phyloP scores from a whole-genome alignment of 37 sponge, comb jelly and placozoan species.

The Spongilla lacustris region DNA sequence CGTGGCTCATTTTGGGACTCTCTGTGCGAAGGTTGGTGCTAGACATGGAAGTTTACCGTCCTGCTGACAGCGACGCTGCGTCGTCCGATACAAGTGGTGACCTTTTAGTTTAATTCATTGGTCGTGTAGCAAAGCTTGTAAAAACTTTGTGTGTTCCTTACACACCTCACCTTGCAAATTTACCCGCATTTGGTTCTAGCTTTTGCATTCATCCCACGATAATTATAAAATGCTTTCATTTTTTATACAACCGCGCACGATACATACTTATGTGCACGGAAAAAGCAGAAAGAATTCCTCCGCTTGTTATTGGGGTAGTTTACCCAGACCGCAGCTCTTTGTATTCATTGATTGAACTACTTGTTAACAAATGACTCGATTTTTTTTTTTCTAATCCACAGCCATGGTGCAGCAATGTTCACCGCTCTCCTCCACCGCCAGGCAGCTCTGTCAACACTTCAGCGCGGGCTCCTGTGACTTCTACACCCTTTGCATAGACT shows the following conservation, averaged over 20 bases:
- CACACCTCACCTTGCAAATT: not conserved
- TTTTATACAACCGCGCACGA: too few relatives aligned
- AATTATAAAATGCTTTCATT: not conserved
- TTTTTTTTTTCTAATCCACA: not conserved
- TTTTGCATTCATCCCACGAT: too few relatives aligned
- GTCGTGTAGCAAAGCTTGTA: not conserved
- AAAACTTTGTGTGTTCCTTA: too few relatives aligned
- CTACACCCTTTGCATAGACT: constrained; percentile 64
- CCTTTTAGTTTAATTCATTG: not conserved
- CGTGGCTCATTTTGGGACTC: not conserved
- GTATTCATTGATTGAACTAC: not conserved
- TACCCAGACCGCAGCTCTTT: not conserved
- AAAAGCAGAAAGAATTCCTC: too few relatives aligned
- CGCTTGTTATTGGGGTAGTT: too few relatives aligned
- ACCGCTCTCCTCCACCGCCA: not conserved
- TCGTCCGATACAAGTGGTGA: not conserved
- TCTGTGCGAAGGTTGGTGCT: too few relatives aligned
- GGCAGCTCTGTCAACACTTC: constrained; percentile 3
- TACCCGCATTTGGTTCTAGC: too few relatives aligned
- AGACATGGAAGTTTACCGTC: not conserved
- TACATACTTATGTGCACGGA: too few relatives aligned
- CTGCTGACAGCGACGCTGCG: not conserved
- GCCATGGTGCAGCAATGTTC: not conserved
- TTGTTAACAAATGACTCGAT: not conserved
- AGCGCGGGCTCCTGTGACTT: constrained; percentile 36